Base-by-base conservation (phyloP, 2,888 invertebrate species). In the Volucella zonaria region DNA sequence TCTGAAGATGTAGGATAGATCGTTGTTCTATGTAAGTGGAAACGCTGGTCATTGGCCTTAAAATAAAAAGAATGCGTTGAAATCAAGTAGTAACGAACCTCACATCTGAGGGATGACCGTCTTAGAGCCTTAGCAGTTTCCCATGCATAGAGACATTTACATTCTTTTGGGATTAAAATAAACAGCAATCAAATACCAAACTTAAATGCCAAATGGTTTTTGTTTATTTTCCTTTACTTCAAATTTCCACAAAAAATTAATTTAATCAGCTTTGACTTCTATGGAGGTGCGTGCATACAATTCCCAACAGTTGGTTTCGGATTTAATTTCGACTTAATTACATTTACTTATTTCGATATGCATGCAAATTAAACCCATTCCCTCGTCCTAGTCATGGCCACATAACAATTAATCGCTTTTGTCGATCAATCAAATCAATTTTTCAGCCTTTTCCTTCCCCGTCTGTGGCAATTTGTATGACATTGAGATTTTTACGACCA, bases 341-440 rank as follows among this genome's bases (percentile, higher is more conserved):
- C 3, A 23, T 23, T 4, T 58, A 40, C 56, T 58, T 54, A 45
- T 8, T 43, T 40, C 43, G 45, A 67, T 52, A 67, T 12, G 15
- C n/a, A 62, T 1, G 31, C 1, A 58, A 58, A 31, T 23, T 56
- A 64, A 38, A 54, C 9, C 40, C 43, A 74, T 64, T 64, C 56
- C 62, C 31, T 31, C 4, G 31, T 31, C 31, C 31, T 6, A 6
- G 31, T 31, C 31, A 18, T 40, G 62, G 62, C 62, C 64, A 42
- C 56, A 74, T 74, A 62, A 74, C 56, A 54, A 59, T 64, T 56
- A 64, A 74, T 74, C 54, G 64, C 54, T 56, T 61, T 18, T n/a
- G 14, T 38, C 43, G 62, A 52, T 64, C 62, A 74, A 64, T 56
- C 47, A 40, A 62, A 56, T 56, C 59, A 40, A 51, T 49, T 15